Evolutionary conservation across 2,113 vertebrate species (phyloP), one percentile per base, ranked within the genome.

Genomic region (Panthera tigris): DNA sequence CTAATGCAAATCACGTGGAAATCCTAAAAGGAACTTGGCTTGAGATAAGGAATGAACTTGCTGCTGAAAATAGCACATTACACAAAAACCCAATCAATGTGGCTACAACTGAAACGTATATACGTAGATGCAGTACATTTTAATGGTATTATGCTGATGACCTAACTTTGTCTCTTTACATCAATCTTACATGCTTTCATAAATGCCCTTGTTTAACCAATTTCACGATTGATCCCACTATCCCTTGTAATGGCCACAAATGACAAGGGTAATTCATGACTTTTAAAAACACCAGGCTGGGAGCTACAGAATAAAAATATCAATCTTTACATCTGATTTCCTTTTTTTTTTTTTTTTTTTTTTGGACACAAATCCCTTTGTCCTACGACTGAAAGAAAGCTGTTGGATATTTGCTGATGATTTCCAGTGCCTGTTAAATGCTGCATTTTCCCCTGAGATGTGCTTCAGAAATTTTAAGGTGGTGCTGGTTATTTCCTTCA

Each of bases 51-150:
- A 78, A 94, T 65, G 74, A 97, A 89, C 19, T 92, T 84, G 31
- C 81, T 80, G 36, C 45, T 96, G 85, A 71, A 98, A 98, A 97
- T 36, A 87, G 55, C 50, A 90, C 79, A 93, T 95, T 93, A 76
- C 71, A 96, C 29, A 93, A 93, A 95, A 98, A 55, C 25, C 50
- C 81, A 83, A 61, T 93, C 83, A 45, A 25, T 63, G 45, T 63
- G 81, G 25, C 48, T 83, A 7, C 71, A 78, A 63, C 29, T 2
- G n/a, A 93, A 85, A 80, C 25, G 18, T 68, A 66, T 23, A 33
- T 25, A 39, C 1, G 25, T 2, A 88, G 74, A 66, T 13, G 61
- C 7, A 52, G 27, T 48, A 63, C 18, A 78, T 7, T 55, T 96
- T 41, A 39, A 89, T n/a, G 57, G 13, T n/a, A 57, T 55, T 11